phyloP scores from a whole-genome alignment of 2,113 vertebrate genomes.

The Lophochroa leadbeateri region DNA sequence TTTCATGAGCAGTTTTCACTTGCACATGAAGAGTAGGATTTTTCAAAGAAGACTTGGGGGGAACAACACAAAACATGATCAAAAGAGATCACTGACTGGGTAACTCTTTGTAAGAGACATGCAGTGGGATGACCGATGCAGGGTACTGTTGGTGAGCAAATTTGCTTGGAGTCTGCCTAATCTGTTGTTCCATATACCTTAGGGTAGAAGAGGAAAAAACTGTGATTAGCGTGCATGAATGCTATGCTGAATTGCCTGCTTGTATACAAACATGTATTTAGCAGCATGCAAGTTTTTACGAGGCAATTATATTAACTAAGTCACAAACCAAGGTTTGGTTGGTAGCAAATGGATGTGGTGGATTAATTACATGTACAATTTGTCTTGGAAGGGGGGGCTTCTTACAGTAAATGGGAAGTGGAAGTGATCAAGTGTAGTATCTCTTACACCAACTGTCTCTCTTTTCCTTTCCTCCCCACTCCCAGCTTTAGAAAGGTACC shows the following conservation, averaged over 20 bases:
- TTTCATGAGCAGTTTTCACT: not conserved
- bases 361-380: conserved; percentile 17
- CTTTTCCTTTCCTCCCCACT: not conserved
- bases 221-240: not conserved
- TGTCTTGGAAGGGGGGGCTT: not conserved
- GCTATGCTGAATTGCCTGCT: conserved; percentile 16
- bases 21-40: not conserved
- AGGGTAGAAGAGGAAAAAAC: not conserved
- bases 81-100: not conserved
- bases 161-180: not conserved
- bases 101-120: not conserved
- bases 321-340: not conserved
- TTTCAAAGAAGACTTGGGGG: not conserved
- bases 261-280: conserved; percentile 44
- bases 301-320: conserved; percentile 40
- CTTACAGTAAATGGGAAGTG: not conserved
- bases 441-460: not conserved
- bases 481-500: not conserved
- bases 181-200: not conserved
- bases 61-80: not conserved
- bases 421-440: not conserved
- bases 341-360: conserved; percentile 3
- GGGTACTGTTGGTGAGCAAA: not conserved
- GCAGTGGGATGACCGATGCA: not conserved
- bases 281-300: conserved; percentile 40